Evolutionary conservation across 2,797 vertebrate genomes (phyloP), one percentile per base, ranked within the genome.

Genomic region (Mormyrus proboscirostris): DNA sequence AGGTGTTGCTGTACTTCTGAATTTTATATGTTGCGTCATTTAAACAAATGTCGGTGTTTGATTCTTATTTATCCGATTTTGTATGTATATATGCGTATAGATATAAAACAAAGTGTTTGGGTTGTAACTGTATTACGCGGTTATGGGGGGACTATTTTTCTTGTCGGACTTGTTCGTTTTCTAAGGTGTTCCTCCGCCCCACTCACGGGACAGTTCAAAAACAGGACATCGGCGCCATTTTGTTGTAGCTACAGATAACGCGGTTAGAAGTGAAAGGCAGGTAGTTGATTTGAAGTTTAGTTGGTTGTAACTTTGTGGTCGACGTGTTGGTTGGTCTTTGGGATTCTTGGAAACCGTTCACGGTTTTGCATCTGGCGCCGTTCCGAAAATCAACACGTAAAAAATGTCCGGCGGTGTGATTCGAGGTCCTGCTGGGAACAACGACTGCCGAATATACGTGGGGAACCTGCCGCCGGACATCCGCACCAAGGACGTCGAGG

Each of bases 371-470:
- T 55, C 38, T 38, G 53, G 53, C 3, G 25, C 33, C 22, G 29
- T 57, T 87, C 29, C 55, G 59, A 88, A 88, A 69, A 44, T n/a
- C 29, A 41, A 62, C 16, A 55, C 25, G 95, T 25, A 55, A 62
- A 90, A 90, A 91, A 96, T 98, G 98, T 98, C 98, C 88, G 96
- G 96, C 90, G 96, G 97, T 93, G 95, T 99, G 89, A 95, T 99
- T 84, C 97, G 98, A 90, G 98, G 98, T 93, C 98, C 98, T 6
- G 96, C 97, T 14, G 98, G 98, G 83, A 99, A 97, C 91, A 99
- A 99, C 94, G 98, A 99, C 91, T 99, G 98, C 94, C 97, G 98
- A 89, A 98, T 99, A 87, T 99, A 99, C 88, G 98, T 99, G 90
- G 98, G 98, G 0, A 99, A 99, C 92, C 95, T 99, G 86, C 98